Percentiles rank a stretch among this genome's conserved stretches.
These are phyloP conservation scores for Drosophila suboccidentalis DNA, from an alignment of 2,888 invertebrate species.

Conservation along the genomic window DNA sequence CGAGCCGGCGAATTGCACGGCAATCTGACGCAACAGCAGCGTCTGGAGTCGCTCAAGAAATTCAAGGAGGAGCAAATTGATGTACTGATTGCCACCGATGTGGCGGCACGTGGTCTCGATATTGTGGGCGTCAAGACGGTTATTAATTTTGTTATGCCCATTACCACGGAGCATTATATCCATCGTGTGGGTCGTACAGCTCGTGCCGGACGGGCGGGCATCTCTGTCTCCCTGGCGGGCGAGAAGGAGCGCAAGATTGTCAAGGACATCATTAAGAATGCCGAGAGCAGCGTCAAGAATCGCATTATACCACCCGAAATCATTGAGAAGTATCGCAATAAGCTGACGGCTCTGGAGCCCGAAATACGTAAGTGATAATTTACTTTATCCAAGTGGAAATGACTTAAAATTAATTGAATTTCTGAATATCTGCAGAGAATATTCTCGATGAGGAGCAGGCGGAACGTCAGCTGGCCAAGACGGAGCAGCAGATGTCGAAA, in stretches of 20 bases:
- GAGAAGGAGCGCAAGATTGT: slow-evolving; percentile 96
- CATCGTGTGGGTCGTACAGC: slow-evolving; percentile 98
- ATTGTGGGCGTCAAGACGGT: slow-evolving; percentile 99
- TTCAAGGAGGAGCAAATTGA: slow-evolving; percentile 95
- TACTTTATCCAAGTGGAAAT: background rate
- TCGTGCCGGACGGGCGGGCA: slow-evolving; percentile 96
- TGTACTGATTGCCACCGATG: slow-evolving; percentile 97
- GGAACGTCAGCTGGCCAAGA: slow-evolving; percentile 92
- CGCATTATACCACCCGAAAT: slow-evolving; percentile 95
- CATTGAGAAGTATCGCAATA: slow-evolving; percentile 93
- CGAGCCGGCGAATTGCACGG: slow-evolving; percentile 97
- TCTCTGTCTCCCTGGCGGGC: slow-evolving; percentile 97
- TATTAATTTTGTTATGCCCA: slow-evolving; percentile 98
- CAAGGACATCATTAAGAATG: slow-evolving; percentile 95
- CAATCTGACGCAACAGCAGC: slow-evolving; percentile 97
- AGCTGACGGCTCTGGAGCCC: slow-evolving; percentile 90
- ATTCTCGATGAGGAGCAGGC: slow-evolving; percentile 94
- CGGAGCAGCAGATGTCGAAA: slow-evolving; percentile 94
- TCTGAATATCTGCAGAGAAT: slow-evolving; percentile 85
- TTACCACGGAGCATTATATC: slow-evolving; percentile 97
- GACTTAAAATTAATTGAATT: slow-evolving; percentile 1
- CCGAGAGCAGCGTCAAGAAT: slow-evolving; percentile 94
- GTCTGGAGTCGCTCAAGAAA: slow-evolving; percentile 94
- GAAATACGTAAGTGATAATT: slow-evolving; percentile 88
- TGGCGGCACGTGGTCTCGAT: slow-evolving; percentile 96